A percentile compares a stretch with the other conserved stretches of the same genome.
phyloP scores from a whole-genome alignment of 1,140 invertebrate genomes.

The Drosophila repleta region DNA sequence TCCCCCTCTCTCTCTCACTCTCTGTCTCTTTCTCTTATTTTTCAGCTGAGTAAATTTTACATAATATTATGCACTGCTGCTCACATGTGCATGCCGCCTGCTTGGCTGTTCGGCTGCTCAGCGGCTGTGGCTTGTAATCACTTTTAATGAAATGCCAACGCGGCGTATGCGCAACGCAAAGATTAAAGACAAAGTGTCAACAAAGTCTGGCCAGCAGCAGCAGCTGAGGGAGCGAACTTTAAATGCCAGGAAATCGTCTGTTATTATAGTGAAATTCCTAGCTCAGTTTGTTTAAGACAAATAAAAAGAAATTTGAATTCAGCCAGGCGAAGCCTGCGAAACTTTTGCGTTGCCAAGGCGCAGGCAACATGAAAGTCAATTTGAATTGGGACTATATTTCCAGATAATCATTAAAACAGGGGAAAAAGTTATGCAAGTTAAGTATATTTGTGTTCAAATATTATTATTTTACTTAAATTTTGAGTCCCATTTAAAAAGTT shows the following conservation, averaged over 20 bases:
- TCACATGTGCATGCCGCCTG: slow-evolving; percentile 28
- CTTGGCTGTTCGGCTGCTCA: no score
- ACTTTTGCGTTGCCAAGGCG: slow-evolving; percentile 1
- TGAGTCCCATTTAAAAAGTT: no score
- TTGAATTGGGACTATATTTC: no score
- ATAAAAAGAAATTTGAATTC: no score
- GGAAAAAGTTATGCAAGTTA: no score
- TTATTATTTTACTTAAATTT: no score
- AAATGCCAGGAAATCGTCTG: neutral
- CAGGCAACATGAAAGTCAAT: no score
- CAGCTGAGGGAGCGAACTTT: slow-evolving; percentile 17
- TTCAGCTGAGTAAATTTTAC: slow-evolving; percentile 29
- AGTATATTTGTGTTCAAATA: no score
- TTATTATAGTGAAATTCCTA: slow-evolving; percentile 18
- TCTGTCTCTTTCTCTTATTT: slow-evolving; percentile 14
- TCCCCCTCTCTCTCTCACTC: no score
- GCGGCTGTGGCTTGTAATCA: slow-evolving; percentile 29
- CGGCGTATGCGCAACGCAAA: slow-evolving; percentile 46
- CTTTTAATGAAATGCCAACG: slow-evolving; percentile 67
- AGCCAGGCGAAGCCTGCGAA: no score
- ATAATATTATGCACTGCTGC: slow-evolving; percentile 47
- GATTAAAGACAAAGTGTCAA: slow-evolving; percentile 33
- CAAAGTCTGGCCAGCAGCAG: slow-evolving; percentile 9
- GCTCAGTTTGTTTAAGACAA: neutral
- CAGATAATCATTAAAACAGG: no score